Evolutionary conservation across 2,797 vertebrate genomes (phyloP).

Genomic region (Gallinago stenura): DNA sequence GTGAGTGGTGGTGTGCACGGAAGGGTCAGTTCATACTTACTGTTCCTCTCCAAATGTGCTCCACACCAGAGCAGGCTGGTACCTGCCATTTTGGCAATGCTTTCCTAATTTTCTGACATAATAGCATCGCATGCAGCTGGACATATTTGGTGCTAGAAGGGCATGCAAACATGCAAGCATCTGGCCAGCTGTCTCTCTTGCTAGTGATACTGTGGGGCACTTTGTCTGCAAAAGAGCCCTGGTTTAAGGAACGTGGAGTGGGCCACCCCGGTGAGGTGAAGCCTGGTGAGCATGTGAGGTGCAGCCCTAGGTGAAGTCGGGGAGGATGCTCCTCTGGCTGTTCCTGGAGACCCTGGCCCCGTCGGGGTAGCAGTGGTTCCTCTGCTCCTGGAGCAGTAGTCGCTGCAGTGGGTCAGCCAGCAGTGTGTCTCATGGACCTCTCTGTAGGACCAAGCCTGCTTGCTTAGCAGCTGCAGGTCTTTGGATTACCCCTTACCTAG

Average conservation of each 20-base stretch:
- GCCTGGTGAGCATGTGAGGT: background rate
- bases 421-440: fast-evolving
- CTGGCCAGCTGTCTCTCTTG: background rate
- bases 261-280: fast-evolving
- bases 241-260: background rate
- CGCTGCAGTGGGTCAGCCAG: fast-evolving
- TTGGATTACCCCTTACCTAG: background rate
- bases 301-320: no score
- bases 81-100: background rate
- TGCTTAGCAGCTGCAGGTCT: background rate
- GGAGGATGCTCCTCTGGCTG: background rate
- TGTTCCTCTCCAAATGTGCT: fast-evolving
- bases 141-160: background rate
- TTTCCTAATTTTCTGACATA: background rate
- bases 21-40: background rate
- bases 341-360: background rate
- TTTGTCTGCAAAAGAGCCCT: background rate
- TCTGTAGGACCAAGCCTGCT: background rate
- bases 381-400: background rate
- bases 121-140: fast-evolving
- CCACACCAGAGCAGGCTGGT: fast-evolving
- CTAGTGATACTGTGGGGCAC: fast-evolving
- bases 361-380: fast-evolving
- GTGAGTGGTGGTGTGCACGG: fast-evolving
- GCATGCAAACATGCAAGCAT: background rate